Evolutionary conservation across 2,113 vertebrate genomes (phyloP).

Genomic region (Xenus cinereus): DNA sequence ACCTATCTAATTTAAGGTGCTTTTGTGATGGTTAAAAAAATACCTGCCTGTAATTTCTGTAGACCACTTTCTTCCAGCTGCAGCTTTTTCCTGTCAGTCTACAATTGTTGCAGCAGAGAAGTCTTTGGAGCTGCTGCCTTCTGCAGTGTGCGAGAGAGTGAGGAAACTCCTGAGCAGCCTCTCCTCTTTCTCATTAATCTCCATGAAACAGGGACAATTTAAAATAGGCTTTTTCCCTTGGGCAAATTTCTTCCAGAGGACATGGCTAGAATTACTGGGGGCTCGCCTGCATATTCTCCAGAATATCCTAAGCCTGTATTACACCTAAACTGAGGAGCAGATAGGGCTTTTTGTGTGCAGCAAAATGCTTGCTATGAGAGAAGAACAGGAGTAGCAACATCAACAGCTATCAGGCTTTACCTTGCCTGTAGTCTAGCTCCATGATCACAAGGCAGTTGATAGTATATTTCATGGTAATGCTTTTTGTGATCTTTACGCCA

Average conservation of each 20-base stretch:
- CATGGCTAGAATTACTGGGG: not conserved
- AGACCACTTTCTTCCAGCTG: not conserved
- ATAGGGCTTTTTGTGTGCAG: not conserved
- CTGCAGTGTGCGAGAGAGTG: not conserved
- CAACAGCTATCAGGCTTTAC: not conserved
- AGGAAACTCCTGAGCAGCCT: not conserved
- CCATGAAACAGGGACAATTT: not conserved
- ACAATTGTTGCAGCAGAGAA: not conserved
- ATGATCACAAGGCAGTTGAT: not conserved
- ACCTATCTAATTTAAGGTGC: not conserved
- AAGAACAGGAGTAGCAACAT: not conserved
- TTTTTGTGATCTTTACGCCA: not conserved
- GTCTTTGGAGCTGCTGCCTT: not conserved
- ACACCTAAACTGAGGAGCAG: not conserved
- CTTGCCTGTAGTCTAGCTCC: not conserved
- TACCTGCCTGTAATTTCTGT: not conserved
- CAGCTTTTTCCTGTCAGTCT: not conserved
- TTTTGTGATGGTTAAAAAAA: not conserved
- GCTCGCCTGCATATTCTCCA: not conserved
- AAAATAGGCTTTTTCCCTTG: not conserved
- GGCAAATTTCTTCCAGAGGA: not conserved
- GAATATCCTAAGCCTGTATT: not conserved
- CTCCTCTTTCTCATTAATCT: not conserved
- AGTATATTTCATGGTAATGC: not conserved
- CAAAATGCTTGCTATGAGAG: not conserved